A percentile compares a stretch with the other conserved stretches of the same genome.
Conservation (phyloP, 2,888 invertebrate genomes). For the Ypsolopha sequella region DNA sequence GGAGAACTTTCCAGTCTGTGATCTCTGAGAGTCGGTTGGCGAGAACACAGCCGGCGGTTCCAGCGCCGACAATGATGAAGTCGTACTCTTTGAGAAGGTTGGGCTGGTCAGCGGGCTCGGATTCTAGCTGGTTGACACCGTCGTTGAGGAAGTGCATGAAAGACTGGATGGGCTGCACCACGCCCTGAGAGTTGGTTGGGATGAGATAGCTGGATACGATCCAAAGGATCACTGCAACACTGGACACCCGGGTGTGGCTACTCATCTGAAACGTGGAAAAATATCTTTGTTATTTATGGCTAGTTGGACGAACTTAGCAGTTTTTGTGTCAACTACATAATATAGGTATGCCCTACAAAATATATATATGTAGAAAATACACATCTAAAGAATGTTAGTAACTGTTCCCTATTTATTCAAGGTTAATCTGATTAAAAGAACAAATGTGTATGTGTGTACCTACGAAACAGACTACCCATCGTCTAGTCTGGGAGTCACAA, state of each 20-base stretch:
- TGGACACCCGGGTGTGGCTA: constrained; percentile 26
- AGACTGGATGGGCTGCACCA: constrained; percentile 50
- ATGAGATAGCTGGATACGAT: constrained; percentile 25
- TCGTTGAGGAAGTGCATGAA: constrained; percentile 64
- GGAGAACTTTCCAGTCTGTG: constrained; percentile 74
- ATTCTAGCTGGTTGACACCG: constrained; percentile 58
- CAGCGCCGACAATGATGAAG: constrained; percentile 84
- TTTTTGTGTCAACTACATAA: too few species aligned
- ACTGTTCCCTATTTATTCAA: too few species aligned
- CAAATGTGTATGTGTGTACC: too few species aligned
- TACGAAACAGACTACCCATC: too few species aligned
- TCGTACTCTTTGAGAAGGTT: constrained; percentile 74
- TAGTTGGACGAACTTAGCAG: too few species aligned
- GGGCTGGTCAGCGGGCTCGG: constrained; percentile 67
- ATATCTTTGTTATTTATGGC: background rate
- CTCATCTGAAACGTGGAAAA: constrained; percentile 46
- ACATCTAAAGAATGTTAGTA: too few species aligned
- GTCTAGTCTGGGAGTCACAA: too few species aligned
- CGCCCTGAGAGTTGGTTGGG: constrained; percentile 31
- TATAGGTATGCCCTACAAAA: too few species aligned
- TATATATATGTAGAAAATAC: too few species aligned
- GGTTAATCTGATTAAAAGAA: too few species aligned
- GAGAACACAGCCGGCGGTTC: constrained; percentile 83
- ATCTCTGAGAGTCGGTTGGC: constrained; percentile 82
- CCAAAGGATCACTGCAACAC: constrained; percentile 25